phyloP scores from a whole-genome alignment of 2,113 vertebrate species.

The Amazona guildingii region DNA sequence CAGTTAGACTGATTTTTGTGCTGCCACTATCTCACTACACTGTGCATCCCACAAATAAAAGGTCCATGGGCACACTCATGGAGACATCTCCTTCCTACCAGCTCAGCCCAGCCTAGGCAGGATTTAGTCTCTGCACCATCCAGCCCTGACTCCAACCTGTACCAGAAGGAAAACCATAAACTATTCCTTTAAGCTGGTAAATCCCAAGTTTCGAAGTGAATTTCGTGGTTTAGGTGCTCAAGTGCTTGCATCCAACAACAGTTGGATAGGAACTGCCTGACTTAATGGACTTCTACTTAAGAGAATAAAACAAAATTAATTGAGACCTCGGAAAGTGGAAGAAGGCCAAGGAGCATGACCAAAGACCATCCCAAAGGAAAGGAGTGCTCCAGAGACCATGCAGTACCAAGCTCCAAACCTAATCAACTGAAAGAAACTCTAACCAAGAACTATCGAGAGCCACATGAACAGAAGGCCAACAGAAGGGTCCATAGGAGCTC shows the following conservation, averaged over 20 bases:
- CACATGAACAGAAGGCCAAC: background rate
- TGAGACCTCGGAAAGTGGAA: background rate
- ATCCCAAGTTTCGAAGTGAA: background rate
- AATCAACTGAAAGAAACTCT: background rate
- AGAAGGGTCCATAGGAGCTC: background rate
- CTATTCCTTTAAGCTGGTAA: rapidly evolving
- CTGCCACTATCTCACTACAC: background rate
- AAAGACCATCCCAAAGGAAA: background rate
- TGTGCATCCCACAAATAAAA: background rate
- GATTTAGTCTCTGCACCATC: background rate
- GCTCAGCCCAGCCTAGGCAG: background rate
- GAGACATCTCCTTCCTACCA: background rate
- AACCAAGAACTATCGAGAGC: background rate
- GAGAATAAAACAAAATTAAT: rapidly evolving
- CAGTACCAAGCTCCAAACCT: background rate
- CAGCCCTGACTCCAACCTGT: background rate
- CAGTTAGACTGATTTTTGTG: background rate
- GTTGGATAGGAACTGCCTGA: background rate
- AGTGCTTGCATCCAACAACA: background rate
- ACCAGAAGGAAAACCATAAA: background rate
- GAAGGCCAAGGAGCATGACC: background rate
- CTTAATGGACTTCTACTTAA: background rate
- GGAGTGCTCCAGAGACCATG: rapidly evolving
- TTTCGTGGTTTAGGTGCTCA: rapidly evolving
- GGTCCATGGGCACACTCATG: rapidly evolving